Base-by-base conservation (phyloP, 2,888 invertebrate species). In the Eupelmus urozonus region DNA sequence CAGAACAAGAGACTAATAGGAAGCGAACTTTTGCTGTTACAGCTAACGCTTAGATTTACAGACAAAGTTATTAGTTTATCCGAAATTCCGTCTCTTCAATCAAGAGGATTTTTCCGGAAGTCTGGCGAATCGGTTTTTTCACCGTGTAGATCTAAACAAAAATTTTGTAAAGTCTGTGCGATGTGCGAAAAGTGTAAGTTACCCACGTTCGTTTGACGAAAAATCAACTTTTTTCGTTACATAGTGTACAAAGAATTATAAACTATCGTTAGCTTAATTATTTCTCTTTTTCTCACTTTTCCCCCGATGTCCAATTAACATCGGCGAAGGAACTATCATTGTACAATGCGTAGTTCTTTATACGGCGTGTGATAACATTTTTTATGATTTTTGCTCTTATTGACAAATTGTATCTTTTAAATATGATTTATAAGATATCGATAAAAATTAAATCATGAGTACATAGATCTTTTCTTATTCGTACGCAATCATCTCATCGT, bases 181-280 rank as follows among this genome's bases (percentile, higher is more conserved):
- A 62, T 65, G 40, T 69, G 65, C 40, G 66, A 76, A 67, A 72
- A 62, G 73, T 79, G 76, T 76, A 79, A 80, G 76, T 80, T 80
- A 76, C 76, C 80, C 75, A n/a, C 49, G 13, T 53, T 70, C 60
- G 42, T 66, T 42, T 53, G 27, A 76, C 67, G 76, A 72, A 65
- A 20, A 55, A 53, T 34, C 29, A 55, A 65, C 53, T 67, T 42
- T 60, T 55, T 42, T 75, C 69, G 63, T 79, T 65, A 27, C 20
- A 11, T 79, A 73, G 53, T 69, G 75, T 79, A 75, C 66, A 76
- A 79, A 79, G 69, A 20, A 75, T 42, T 40, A 59, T 34, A 65
- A 34, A 70, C 51, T 60, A 57, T 70, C 23, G 49, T 63, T 76
- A 73, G 70, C 13, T 45, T 80, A 74, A 73, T 73, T 73, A 49